Base-by-base conservation (phyloP, 2,797 vertebrate genomes). In the Rhinophrynus dorsalis region DNA sequence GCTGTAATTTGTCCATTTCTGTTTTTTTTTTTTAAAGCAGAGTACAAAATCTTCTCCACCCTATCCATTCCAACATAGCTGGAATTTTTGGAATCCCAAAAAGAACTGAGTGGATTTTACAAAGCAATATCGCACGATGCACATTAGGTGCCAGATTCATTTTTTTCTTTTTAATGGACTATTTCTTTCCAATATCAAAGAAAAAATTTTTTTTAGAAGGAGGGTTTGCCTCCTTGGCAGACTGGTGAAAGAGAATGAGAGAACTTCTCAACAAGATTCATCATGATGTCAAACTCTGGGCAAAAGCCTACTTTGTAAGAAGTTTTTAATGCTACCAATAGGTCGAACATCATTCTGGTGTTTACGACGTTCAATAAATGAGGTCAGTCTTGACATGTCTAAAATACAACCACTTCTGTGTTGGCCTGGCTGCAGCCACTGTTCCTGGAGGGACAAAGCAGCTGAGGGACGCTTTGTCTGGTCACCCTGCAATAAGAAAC, bases 281-380 rank as follows among this genome's bases (percentile, higher is more conserved):
- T 83, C 79, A 50, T 82, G 78, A 81, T 48, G 11, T 95, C 88
- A 96, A 76, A 92, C 90, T 84, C 86, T 82, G 79, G 94, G 90
- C 86, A 93, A 90, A 69, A 98, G 92, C 82, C 95, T 94, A 89
- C 92, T 95, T 75, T 95, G 96, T 82, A 98, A 85, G 84, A 98
- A 97, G 87, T 90, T 91, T 85, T 92, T 86, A 75, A 98, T 86
- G 80, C 93, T 96, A 82, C 93, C 91, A 73, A 98, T 92, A 76
- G 96, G 94, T 81, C 95, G 94, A 78, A 95, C 93, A 79, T 99
- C 96, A 51, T 97, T 98, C 88, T 98, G 96, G 87, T 98, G 95
- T 89, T 96, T 98, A 87, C 97, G 92, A 82, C 96, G 86, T 89
- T 98, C 96, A 68, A 98, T 95, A 88, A 98, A 99, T 35, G 95